These are phyloP conservation scores for Protaetia brevitarsis DNA, from an alignment of 1,140 invertebrate genomes.

Conservation along the genomic window DNA sequence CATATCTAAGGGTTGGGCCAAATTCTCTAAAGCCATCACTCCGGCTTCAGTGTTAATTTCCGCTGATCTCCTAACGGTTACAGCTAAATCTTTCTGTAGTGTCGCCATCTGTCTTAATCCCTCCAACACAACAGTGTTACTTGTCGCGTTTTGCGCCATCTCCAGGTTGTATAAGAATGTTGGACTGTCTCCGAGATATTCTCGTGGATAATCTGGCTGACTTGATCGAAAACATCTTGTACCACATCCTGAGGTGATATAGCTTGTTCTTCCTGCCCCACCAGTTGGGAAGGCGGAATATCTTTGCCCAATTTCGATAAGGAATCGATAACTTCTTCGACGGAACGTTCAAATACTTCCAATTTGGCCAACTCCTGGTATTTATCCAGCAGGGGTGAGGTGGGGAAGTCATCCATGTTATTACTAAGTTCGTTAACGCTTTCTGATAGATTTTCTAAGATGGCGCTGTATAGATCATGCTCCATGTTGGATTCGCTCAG, in stretches of 20 bases:
- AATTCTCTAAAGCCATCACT: constrained; percentile 41
- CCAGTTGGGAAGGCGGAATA: constrained; percentile 26
- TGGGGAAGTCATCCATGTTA: not conserved
- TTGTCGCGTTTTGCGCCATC: constrained; percentile 36
- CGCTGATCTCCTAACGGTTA: constrained; percentile 34
- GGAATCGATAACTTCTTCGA: constrained; percentile 53
- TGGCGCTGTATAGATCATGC: not conserved
- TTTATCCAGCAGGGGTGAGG: not conserved
- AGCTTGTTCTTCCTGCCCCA: constrained; percentile 20
- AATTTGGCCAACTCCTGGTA: not conserved
- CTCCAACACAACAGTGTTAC: constrained; percentile 39
- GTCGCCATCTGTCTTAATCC: constrained; percentile 41
- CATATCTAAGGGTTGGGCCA: constrained; percentile 41
- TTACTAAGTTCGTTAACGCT: constrained; percentile 1
- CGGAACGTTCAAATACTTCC: constrained; percentile 35
- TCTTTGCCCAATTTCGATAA: constrained; percentile 46
- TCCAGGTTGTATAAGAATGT: constrained; percentile 45
- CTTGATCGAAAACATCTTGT: constrained; percentile 45
- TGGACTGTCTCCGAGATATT: constrained; percentile 41
- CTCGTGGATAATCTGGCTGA: constrained; percentile 42
- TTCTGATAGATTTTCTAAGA: not conserved
- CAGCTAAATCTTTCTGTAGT: constrained; percentile 43
- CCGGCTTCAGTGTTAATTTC: constrained; percentile 36
- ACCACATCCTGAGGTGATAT: constrained; percentile 36
- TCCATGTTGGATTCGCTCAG: not conserved